Evolutionary conservation across 1,140 invertebrate species (phyloP), one percentile per base, ranked within the genome.

Genomic region (Trichonephila clavata): DNA sequence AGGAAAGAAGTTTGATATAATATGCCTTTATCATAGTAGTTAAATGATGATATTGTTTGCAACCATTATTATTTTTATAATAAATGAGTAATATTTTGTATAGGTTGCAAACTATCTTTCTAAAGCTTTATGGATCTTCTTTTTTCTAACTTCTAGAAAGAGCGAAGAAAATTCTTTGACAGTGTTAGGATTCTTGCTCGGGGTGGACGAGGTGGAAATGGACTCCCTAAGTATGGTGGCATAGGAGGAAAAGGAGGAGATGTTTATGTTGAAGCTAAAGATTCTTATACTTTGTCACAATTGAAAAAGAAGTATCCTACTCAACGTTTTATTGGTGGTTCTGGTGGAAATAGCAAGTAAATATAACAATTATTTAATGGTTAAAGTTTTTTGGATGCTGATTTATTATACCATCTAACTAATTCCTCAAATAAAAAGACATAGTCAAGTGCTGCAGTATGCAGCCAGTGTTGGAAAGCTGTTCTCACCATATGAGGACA

Each of bases 181-280:
- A 97, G 97, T 2, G 95, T 98, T 27, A 96, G 97, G 94, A 95
- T 98, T 63, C 96, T 97, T 95, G 97, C 98, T 5, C 97, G 96
- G 95, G 98, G 97, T 32, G 98, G 98, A 24, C 96, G 96, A 60
- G 98, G 98, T 18, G 98, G 97, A 5, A 97, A 97, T 95, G 98
- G 98, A 2, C 95, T 97, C 71, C 97, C 97, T 1, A 96, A 97
- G 94, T 98, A 97, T 96, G 98, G 98, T 20, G 98, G 98, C 8
- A 95, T 97, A 16, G 98, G 98, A 39, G 98, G 98, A 0, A 97
- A 97, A 95, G 98, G 98, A 24, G 98, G 98, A 21, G 97, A 97
- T 96, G 97, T 99, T 20, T 97, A 97, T 95, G 96, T 98, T 24
- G 95, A 97, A 61, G 97, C 97, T 0, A 97, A 97, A 94, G 97